phyloP scores from a whole-genome alignment of 2,113 vertebrate species.

The Ondatra zibethicus region DNA sequence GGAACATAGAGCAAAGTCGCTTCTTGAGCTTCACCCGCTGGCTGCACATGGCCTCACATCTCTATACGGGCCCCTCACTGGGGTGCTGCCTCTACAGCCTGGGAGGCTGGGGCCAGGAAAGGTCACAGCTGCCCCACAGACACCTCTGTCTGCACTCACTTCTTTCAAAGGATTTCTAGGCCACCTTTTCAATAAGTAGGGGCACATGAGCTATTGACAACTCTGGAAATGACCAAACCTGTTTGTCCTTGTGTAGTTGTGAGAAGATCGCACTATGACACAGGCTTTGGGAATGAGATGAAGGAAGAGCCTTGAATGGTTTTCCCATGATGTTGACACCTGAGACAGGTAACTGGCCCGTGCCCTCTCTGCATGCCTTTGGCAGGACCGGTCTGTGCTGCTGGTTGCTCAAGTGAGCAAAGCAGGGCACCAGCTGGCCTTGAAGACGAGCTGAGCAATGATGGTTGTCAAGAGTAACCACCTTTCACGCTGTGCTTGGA shows the following conservation, averaged over 20 bases:
- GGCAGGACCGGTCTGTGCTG: not conserved
- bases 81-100: not conserved
- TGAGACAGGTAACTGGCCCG: too few relatives aligned
- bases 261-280: not conserved
- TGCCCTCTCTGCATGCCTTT: fast-evolving
- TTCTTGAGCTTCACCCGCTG: not conserved
- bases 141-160: too few relatives aligned
- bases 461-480: not conserved
- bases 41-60: too few relatives aligned
- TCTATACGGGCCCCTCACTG: not conserved
- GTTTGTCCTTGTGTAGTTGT: too few relatives aligned
- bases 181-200: not conserved
- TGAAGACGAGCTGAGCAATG: fast-evolving
- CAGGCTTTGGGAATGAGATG: not conserved
- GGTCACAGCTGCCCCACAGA: not conserved
- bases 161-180: too few relatives aligned
- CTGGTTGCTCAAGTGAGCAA: too few relatives aligned
- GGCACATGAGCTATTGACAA: too few relatives aligned
- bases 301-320: fast-evolving
- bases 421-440: not conserved
- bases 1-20: not conserved
- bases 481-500: not conserved
- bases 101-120: not conserved
- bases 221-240: too few relatives aligned
- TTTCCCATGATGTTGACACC: not conserved